Conservation (phyloP, 64 coral and sea anemone species). For the Actinia equina region DNA sequence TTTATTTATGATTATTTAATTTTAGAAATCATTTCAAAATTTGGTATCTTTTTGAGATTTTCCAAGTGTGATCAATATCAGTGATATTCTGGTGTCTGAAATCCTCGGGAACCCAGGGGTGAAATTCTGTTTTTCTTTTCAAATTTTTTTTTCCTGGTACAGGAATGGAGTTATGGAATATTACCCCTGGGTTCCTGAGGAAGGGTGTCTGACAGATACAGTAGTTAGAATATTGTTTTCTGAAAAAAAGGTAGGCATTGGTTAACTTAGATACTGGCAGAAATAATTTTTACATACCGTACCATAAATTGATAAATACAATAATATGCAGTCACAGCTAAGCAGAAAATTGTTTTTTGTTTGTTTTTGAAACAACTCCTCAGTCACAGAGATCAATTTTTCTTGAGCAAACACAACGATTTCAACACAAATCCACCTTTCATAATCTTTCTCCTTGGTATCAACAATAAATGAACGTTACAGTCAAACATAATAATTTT, state of each 20-base stretch:
- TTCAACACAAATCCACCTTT: not conserved
- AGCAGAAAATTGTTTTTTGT: not conserved
- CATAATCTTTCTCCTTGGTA: not conserved
- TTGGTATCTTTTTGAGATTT: not conserved
- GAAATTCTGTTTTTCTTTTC: too few relatives aligned
- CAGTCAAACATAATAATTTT: conserved; percentile 6
- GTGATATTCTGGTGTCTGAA: not conserved
- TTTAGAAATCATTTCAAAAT: conserved; percentile 4
- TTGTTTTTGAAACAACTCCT: not conserved
- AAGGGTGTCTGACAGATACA: too few relatives aligned
- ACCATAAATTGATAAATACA: not conserved
- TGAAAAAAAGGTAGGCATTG: not conserved
- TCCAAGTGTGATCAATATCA: not conserved
- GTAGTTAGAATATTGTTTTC: not conserved
- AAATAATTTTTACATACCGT: not conserved
- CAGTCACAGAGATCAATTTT: not conserved
- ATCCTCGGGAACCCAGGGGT: too few relatives aligned
- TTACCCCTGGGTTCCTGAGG: too few relatives aligned
- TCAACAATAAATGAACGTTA: conserved; percentile 1
- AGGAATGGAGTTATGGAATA: too few relatives aligned
- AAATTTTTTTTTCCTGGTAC: too few relatives aligned
- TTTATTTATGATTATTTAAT: conserved; percentile 20
- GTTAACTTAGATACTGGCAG: not conserved
- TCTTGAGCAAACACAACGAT: not conserved
- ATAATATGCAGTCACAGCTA: not conserved